Percentiles rank a stretch among this genome's conserved stretches.
Conservation (phyloP, 2,888 invertebrate species). For the Drosophila multiciliata region DNA sequence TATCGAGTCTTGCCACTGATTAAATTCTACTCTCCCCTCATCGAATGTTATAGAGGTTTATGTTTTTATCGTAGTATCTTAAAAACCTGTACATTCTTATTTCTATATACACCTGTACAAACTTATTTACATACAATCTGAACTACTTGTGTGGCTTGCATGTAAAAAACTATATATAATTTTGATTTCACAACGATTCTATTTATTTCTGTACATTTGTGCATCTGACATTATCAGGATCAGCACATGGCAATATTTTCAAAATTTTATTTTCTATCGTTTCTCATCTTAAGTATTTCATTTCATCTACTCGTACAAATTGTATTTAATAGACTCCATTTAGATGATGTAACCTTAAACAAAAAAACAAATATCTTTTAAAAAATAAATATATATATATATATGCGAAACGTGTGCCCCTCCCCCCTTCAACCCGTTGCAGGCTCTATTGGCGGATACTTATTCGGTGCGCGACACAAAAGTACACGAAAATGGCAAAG, state of each 20-base stretch:
- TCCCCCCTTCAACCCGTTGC: conserved; percentile 76
- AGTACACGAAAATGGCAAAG: conserved; percentile 95
- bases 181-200: conserved; percentile 6
- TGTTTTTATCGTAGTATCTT: conserved; percentile 7
- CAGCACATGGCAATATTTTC: neutral
- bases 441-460: conserved; percentile 88
- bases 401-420: conserved; percentile 70
- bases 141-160: conserved; percentile 45
- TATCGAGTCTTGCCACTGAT: conserved; percentile 22
- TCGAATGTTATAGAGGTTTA: conserved; percentile 6
- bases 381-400: conserved; percentile 42
- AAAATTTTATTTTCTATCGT: neutral
- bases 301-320: conserved; percentile 6
- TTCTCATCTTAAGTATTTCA: conserved; percentile 19
- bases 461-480: conserved; percentile 87
- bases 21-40: conserved; percentile 13
- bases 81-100: conserved; percentile 1
- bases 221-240: conserved; percentile 2
- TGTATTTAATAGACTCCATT: conserved; percentile 31
- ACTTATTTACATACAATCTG: neutral
- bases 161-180: neutral
- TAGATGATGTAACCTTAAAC: conserved; percentile 27
- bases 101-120: conserved; percentile 13
- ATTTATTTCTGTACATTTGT: conserved; percentile 1
- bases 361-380: conserved; percentile 33